These are phyloP conservation scores for Hololepta plana DNA, from an alignment of 2,888 invertebrate species.

Conservation along the genomic window DNA sequence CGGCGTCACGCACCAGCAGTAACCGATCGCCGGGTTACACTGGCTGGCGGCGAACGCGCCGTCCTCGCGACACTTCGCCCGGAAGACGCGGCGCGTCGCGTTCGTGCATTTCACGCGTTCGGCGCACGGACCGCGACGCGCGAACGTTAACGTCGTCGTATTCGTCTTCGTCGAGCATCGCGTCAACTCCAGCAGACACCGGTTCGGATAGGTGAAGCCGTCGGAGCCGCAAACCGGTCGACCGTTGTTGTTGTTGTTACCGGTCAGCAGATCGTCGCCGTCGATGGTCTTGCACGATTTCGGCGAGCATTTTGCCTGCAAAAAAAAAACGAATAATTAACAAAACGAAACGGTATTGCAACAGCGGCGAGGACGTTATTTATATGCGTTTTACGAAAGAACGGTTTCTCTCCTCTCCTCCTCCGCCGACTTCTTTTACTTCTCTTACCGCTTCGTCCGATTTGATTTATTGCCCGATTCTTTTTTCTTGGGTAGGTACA, in stretches of 20 bases:
- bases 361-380: too few relatives aligned
- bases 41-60: slow-evolving; percentile 75
- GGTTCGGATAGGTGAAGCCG: slow-evolving; percentile 62
- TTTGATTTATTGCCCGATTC: too few relatives aligned
- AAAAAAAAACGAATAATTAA: too few relatives aligned
- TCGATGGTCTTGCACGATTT: slow-evolving; percentile 18
- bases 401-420: too few relatives aligned
- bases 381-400: too few relatives aligned
- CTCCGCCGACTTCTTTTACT: too few relatives aligned
- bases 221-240: slow-evolving; percentile 61
- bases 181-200: slow-evolving; percentile 59
- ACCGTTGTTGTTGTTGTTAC: slow-evolving; percentile 16
- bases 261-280: slow-evolving; percentile 6
- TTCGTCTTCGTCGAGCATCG: too few relatives aligned
- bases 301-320: too few relatives aligned
- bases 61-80: slow-evolving; percentile 52
- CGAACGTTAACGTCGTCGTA: too few relatives aligned
- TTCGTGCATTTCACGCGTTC: slow-evolving; percentile 25
- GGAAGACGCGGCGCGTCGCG: slow-evolving; percentile 8
- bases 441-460: too few relatives aligned
- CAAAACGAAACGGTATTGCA: too few relatives aligned
- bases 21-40: slow-evolving; percentile 55
- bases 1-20: slow-evolving; percentile 78
- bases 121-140: slow-evolving; percentile 51
- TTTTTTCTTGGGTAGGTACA: too few relatives aligned